Base-by-base conservation (phyloP, 2,113 vertebrate species). In the Mus musculus region DNA sequence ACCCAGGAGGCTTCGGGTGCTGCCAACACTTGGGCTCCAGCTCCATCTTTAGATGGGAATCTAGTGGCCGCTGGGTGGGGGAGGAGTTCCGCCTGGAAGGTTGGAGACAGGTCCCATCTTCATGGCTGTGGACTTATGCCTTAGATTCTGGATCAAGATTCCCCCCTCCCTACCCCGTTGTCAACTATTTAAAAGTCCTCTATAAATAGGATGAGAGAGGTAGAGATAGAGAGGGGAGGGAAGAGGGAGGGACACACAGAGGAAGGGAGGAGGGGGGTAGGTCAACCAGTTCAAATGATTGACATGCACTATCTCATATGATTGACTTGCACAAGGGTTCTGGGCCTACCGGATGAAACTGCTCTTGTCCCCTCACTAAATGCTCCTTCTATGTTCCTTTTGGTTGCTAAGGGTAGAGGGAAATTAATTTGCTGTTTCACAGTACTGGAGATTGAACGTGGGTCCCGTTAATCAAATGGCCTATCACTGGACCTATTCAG, bases 1-100 rank as follows among this genome's bases (percentile, higher is more conserved):
- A 96, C 95, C 97, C 97, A 95, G 95, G 69, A 72, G 98, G 95
- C 97, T 33, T 96, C 2, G 14, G 28, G 92, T 72, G 95, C 95
- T 69, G 94, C 96, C 94, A 56, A 77, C 93, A 95, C n/a, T 26
- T 80, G 96, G 75, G 86, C 94, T 90, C 65, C 94, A 24, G 7
- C 95, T 73, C 87, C 88, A 9, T 77, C 82, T 7, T 75, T 75
- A 75, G 71, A 22, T 17, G 67, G 85, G 75, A 69, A 11, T 12
- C 20, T 14, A 5, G 61, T 33, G 49, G 36, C 1, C 5, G 14
- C 0, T 14, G 10, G 1, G 24, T n/a, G 22, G 14, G 26, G 26
- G 10, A 49, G 3, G 33, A n/a, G 16, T 13, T 33, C 26, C 0
- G 63, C 72, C 6, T 0, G 4, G 10, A 42, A 36, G 6, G n/a